Percentiles rank a stretch among this genome's conserved stretches.
These are phyloP conservation scores for Typhlomys cinereus DNA, from an alignment of 2,113 vertebrate genomes.

Conservation along the genomic window DNA sequence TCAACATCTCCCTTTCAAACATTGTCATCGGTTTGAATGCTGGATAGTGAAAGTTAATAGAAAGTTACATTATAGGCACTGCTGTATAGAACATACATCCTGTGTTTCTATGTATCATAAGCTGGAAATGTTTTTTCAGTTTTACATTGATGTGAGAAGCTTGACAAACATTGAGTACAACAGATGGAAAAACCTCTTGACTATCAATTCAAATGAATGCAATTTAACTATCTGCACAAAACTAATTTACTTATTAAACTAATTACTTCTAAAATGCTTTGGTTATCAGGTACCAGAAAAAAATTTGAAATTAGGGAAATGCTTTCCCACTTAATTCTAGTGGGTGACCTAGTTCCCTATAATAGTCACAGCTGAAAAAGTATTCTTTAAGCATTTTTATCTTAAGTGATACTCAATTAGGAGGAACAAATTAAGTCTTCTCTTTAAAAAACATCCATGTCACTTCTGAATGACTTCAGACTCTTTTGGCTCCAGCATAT, in stretches of 20 bases:
- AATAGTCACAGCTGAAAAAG: conserved; percentile 57
- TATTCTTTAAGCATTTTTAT: conserved; percentile 63
- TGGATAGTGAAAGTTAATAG: conserved; percentile 38
- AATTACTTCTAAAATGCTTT: conserved; percentile 64
- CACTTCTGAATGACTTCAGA: not conserved
- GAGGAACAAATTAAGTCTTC: conserved; percentile 68
- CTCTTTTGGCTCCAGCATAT: not conserved
- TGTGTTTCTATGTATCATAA: conserved; percentile 48
- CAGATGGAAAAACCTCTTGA: conserved; percentile 37
- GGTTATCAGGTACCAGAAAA: conserved; percentile 38
- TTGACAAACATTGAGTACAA: conserved; percentile 40
- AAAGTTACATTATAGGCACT: conserved; percentile 64
- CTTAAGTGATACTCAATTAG: conserved; percentile 61
- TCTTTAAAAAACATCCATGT: not conserved
- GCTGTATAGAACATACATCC: conserved; percentile 64
- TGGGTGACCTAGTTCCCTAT: not conserved
- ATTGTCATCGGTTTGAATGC: conserved; percentile 59
- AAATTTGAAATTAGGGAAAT: conserved; percentile 29
- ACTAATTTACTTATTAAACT: conserved; percentile 41
- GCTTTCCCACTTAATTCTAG: conserved; percentile 45
- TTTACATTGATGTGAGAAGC: conserved; percentile 41
- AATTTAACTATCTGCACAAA: conserved; percentile 13
- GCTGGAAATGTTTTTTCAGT: conserved; percentile 55
- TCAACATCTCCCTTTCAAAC: conserved; percentile 42
- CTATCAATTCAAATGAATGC: conserved; percentile 30